Conservation (phyloP, 2,888 invertebrate species). For the Heliconius ismenius region DNA sequence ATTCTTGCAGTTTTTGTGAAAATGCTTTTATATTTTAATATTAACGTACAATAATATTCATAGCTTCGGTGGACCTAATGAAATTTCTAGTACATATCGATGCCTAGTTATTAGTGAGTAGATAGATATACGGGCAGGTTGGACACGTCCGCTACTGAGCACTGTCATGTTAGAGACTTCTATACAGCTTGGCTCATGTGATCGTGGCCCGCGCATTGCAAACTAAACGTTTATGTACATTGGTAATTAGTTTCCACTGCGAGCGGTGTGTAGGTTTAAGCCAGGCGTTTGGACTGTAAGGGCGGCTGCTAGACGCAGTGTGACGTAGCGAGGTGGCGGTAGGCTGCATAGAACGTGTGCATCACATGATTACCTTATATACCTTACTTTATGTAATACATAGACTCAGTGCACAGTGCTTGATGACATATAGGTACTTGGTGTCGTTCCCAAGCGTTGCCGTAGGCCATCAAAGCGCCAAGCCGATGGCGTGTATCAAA, state of each 20-base stretch:
- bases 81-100: slow-evolving; percentile 8
- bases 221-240: slow-evolving; percentile 33
- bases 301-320: slow-evolving; percentile 52
- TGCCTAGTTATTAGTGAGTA: slow-evolving; percentile 35
- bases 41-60: background rate
- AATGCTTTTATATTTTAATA: slow-evolving; percentile 8
- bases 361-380: slow-evolving; percentile 51
- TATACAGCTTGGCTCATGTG: slow-evolving; percentile 58
- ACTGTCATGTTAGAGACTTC: slow-evolving; percentile 57
- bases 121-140: slow-evolving; percentile 41
- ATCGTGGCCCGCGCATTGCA: slow-evolving; percentile 49
- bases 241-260: slow-evolving; percentile 41
- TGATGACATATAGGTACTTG: slow-evolving; percentile 48
- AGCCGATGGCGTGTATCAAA: slow-evolving; percentile 22
- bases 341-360: slow-evolving; percentile 58
- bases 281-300: slow-evolving; percentile 47
- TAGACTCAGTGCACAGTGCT: slow-evolving; percentile 55
- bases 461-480: slow-evolving; percentile 23
- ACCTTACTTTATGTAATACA: slow-evolving; percentile 50
- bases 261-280: slow-evolving; percentile 38
- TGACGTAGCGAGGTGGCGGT: slow-evolving; percentile 60
- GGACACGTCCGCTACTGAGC: slow-evolving; percentile 50
- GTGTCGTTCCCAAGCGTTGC: slow-evolving; percentile 39
- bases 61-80: slow-evolving; percentile 17
- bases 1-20: slow-evolving; percentile 13